Percentiles rank a stretch among this genome's conserved stretches.
Evolutionary conservation across 2,888 invertebrate species (phyloP).

Genomic region (Cerastis rubricosa): DNA sequence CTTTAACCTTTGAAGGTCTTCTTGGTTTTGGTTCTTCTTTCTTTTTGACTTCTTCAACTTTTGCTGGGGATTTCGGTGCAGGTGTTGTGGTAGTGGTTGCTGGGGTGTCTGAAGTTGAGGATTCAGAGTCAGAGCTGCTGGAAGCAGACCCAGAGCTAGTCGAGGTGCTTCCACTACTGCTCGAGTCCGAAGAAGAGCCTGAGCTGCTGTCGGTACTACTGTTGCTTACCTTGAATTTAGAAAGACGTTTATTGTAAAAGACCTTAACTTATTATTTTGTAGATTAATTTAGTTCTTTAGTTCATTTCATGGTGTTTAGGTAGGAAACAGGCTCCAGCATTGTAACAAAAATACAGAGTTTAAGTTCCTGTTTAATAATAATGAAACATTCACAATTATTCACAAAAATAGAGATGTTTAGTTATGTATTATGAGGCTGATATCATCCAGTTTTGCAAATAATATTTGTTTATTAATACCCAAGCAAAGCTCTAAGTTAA

Average conservation of each 20-base stretch:
- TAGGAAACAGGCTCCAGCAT: background rate
- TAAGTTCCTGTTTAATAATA: background rate
- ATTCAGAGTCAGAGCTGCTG: slow-evolving; percentile 93
- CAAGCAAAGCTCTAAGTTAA: background rate
- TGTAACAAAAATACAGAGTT: background rate
- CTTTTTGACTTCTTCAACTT: slow-evolving; percentile 83
- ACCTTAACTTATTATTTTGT: background rate
- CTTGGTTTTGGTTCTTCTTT: slow-evolving; percentile 82
- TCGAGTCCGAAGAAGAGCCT: slow-evolving; percentile 93
- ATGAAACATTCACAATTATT: background rate
- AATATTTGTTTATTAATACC: background rate
- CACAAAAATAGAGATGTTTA: background rate
- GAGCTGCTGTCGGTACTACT: slow-evolving; percentile 92
- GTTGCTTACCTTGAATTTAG: slow-evolving; percentile 83
- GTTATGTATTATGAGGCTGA: background rate
- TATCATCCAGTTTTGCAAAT: background rate
- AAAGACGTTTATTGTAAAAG: background rate
- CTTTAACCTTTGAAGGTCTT: slow-evolving; percentile 83
- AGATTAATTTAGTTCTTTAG: background rate
- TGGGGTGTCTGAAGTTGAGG: slow-evolving; percentile 89
- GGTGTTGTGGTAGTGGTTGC: slow-evolving; percentile 69
- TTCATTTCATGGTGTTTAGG: background rate
- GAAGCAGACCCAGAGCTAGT: slow-evolving; percentile 93
- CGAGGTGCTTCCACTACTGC: slow-evolving; percentile 93
- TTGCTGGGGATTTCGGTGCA: slow-evolving; percentile 82